Percentiles rank a stretch among this genome's conserved stretches.
These are phyloP conservation scores for Prunella fulvescens DNA, from an alignment of 2,113 vertebrate species.

Conservation along the genomic window DNA sequence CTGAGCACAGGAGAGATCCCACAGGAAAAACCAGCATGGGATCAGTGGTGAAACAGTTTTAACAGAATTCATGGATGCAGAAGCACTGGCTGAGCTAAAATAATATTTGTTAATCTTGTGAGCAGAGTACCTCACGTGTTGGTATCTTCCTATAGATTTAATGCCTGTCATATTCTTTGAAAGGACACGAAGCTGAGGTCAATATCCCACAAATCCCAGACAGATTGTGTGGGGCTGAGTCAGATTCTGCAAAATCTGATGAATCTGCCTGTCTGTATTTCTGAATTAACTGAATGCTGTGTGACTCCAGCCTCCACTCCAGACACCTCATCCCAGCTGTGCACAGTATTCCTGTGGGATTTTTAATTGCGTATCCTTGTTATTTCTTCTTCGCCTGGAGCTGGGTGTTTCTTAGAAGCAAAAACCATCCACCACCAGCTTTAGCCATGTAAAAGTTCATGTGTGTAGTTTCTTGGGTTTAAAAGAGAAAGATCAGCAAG, in stretches of 20 bases:
- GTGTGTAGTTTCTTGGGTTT: background rate
- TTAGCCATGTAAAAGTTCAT: background rate
- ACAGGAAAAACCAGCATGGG: background rate
- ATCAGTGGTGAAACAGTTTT: background rate
- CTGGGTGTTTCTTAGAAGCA: background rate
- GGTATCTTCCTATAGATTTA: background rate
- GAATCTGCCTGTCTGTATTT: background rate
- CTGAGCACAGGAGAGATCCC: background rate
- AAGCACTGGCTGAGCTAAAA: background rate
- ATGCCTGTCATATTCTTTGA: background rate
- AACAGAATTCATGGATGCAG: background rate
- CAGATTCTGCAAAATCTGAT: background rate
- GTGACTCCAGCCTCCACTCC: background rate
- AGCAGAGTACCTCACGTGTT: background rate
- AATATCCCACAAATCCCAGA: background rate
- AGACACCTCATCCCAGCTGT: background rate
- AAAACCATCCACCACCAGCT: accelerated
- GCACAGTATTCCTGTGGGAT: background rate
- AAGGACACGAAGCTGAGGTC: accelerated
- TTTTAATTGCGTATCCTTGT: background rate
- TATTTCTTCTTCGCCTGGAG: background rate
- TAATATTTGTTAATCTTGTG: background rate
- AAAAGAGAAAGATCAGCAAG: background rate
- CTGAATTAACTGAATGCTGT: background rate
- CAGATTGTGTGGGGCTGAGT: background rate